These are phyloP conservation scores for Trichacis sp. DNA, from an alignment of 2,888 invertebrate species.

Conservation along the genomic window DNA sequence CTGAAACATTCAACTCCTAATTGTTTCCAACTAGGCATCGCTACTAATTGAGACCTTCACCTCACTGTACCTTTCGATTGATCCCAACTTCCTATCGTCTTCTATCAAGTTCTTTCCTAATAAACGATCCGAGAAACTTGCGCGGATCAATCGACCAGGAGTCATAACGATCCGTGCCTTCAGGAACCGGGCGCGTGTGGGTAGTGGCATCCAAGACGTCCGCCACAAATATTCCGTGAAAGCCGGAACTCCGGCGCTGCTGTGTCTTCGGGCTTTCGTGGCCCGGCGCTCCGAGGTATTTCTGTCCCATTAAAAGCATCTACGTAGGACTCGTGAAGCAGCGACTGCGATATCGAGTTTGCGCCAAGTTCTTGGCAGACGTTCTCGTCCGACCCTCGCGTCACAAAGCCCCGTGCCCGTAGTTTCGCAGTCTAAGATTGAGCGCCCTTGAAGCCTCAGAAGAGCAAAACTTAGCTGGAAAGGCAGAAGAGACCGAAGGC, in stretches of 20 bases:
- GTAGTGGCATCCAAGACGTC: slow-evolving; percentile 32
- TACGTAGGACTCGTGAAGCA: slow-evolving; percentile 29
- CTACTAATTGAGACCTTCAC: too few species aligned
- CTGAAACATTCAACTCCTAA: too few species aligned
- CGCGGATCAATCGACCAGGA: not conserved
- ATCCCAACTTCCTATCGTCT: too few species aligned
- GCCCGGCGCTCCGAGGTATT: slow-evolving; percentile 35
- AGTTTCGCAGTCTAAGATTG: slow-evolving; percentile 47
- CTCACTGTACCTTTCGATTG: too few species aligned
- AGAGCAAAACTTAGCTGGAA: slow-evolving; percentile 43
- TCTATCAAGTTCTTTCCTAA: too few species aligned
- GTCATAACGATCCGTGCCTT: not conserved
- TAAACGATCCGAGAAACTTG: too few species aligned
- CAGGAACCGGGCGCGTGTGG: slow-evolving; percentile 4
- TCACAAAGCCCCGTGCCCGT: slow-evolving; percentile 32
- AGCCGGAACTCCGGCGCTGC: slow-evolving; percentile 29
- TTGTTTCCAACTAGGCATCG: too few species aligned
- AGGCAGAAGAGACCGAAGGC: slow-evolving; percentile 48
- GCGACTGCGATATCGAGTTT: slow-evolving; percentile 40
- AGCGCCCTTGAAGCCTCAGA: slow-evolving; percentile 39
- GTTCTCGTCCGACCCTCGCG: slow-evolving; percentile 12
- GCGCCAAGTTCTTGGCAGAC: slow-evolving; percentile 34
- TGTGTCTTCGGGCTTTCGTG: slow-evolving; percentile 39
- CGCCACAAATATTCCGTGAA: slow-evolving; percentile 26
- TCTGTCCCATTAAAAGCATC: slow-evolving; percentile 40